A percentile compares a stretch with the other conserved stretches of the same genome.
These are phyloP conservation scores for Anagrus nilaparvatae DNA, from an alignment of 1,140 invertebrate genomes.

Conservation along the genomic window DNA sequence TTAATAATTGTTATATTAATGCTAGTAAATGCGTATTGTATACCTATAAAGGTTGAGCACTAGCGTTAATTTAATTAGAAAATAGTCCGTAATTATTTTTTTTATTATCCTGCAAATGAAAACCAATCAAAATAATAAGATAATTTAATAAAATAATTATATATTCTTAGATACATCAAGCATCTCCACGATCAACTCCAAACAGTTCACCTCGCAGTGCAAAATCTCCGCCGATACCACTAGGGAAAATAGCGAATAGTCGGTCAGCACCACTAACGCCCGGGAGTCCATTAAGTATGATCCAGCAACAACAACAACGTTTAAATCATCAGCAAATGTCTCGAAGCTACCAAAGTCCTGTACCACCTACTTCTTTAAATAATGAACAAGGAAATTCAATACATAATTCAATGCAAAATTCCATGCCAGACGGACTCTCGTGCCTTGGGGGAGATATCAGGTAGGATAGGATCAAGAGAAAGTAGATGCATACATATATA, in stretches of 20 bases:
- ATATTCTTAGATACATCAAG: slow-evolving; percentile 62
- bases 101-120: too few relatives aligned
- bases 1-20: too few relatives aligned
- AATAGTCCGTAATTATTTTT: too few relatives aligned
- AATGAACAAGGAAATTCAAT: slow-evolving; percentile 34
- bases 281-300: slow-evolving; percentile 39
- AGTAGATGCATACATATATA: too few relatives aligned
- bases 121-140: too few relatives aligned
- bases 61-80: too few relatives aligned
- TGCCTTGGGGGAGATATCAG: slow-evolving; percentile 49
- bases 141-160: too few relatives aligned
- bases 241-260: slow-evolving; percentile 40
- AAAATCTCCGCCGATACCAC: slow-evolving; percentile 65
- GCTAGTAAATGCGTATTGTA: too few relatives aligned
- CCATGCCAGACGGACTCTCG: slow-evolving; percentile 41
- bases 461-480: too few relatives aligned
- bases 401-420: slow-evolving; percentile 38
- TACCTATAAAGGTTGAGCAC: too few relatives aligned
- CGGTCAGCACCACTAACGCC: slow-evolving; percentile 64
- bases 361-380: slow-evolving; percentile 31
- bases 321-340: slow-evolving; percentile 34
- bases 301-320: slow-evolving; percentile 23
- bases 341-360: slow-evolving; percentile 37
- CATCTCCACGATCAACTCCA: slow-evolving; percentile 78
- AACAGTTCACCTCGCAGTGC: slow-evolving; percentile 85